Evolutionary conservation across 2,888 invertebrate species (phyloP).

Genomic region (Scaptomyza polygonia): DNA sequence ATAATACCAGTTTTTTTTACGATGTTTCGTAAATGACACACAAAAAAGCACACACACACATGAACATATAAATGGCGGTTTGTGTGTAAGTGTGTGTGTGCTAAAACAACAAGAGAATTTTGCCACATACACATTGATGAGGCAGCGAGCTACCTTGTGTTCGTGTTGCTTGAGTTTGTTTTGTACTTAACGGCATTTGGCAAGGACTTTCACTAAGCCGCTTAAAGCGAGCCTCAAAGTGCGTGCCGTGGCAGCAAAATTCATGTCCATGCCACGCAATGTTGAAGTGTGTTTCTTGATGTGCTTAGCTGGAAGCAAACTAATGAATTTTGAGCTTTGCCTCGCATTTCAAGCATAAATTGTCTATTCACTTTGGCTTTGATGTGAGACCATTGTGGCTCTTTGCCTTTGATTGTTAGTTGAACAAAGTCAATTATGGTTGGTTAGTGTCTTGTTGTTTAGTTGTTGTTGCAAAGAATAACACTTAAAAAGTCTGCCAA

Average conservation of each 20-base stretch:
- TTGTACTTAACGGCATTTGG: slow-evolving; percentile 38
- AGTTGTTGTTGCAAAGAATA: not conserved
- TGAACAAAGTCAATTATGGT: slow-evolving; percentile 34
- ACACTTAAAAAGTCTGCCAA: not conserved
- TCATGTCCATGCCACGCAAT: slow-evolving; percentile 9
- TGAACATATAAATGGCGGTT: slow-evolving; percentile 1
- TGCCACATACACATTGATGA: slow-evolving; percentile 33
- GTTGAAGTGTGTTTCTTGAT: slow-evolving; percentile 12
- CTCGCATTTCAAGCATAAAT: slow-evolving; percentile 35
- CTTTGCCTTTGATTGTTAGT: slow-evolving; percentile 27
- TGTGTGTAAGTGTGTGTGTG: slow-evolving; percentile 29
- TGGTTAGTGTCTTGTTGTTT: not conserved
- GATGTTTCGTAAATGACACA: slow-evolving; percentile 45
- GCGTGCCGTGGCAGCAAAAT: slow-evolving; percentile 34
- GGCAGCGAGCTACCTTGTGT: slow-evolving; percentile 20
- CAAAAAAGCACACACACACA: slow-evolving; percentile 9
- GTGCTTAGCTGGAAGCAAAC: slow-evolving; percentile 43
- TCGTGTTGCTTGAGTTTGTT: slow-evolving; percentile 11
- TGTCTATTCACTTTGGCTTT: slow-evolving; percentile 19
- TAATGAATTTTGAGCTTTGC: slow-evolving; percentile 73
- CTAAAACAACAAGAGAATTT: slow-evolving; percentile 61
- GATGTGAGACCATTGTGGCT: not conserved
- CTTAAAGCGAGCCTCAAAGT: slow-evolving; percentile 60
- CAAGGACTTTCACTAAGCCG: slow-evolving; percentile 73
- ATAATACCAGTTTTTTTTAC: not conserved